These are phyloP conservation scores for Hippolais icterina DNA, from an alignment of 2,113 vertebrate species.

Conservation along the genomic window DNA sequence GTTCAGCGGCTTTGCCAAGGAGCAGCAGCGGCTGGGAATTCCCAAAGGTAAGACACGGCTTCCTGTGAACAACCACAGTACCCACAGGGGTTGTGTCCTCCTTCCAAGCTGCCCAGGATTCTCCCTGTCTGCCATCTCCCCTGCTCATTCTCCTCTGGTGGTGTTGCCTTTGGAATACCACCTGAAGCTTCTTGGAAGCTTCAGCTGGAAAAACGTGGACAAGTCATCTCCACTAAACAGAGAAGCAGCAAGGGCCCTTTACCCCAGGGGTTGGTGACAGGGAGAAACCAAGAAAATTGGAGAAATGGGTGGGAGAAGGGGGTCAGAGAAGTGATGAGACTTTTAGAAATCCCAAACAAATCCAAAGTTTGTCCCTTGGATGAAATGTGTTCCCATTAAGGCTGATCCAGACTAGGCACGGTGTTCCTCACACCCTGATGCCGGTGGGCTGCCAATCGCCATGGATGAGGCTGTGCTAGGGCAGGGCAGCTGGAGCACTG, in stretches of 20 bases:
- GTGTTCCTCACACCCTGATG: not conserved
- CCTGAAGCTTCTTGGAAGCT: not conserved
- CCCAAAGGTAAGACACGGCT: conserved; percentile 85
- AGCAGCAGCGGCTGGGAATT: conserved; percentile 93
- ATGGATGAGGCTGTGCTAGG: not conserved
- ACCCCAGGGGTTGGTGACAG: not conserved
- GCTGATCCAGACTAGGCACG: not conserved
- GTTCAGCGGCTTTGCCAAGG: conserved; percentile 96
- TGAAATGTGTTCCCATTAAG: rapidly evolving
- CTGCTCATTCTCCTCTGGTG: not conserved
- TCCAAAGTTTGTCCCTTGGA: not conserved
- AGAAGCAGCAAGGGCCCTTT: not conserved
- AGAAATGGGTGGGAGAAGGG: not conserved
- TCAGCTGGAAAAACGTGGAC: not conserved
- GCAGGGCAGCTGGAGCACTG: not conserved
- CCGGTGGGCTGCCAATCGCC: not conserved
- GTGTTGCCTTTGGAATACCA: not conserved
- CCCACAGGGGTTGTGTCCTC: not conserved
- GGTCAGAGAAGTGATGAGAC: not conserved
- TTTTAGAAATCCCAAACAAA: not conserved
- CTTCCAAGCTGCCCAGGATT: not conserved
- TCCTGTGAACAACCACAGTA: rapidly evolving
- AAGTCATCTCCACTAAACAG: not conserved
- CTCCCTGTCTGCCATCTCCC: not conserved
- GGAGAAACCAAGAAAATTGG: not conserved